Base-by-base conservation (phyloP, 2,888 invertebrate genomes). In the Chrysolina americana region DNA sequence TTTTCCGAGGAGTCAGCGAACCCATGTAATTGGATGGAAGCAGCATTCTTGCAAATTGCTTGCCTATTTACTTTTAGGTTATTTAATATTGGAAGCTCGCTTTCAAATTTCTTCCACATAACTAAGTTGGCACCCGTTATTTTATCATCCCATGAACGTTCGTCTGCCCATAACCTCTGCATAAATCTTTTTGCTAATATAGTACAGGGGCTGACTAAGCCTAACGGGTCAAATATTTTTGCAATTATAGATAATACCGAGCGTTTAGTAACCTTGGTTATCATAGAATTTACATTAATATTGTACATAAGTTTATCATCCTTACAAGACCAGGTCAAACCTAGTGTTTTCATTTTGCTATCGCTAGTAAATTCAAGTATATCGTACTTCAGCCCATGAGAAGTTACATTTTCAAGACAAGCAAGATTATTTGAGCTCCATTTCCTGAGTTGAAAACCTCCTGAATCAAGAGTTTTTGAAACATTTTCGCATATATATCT, bases 131-230 rank as follows among this genome's bases (percentile, higher is more conserved):
- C 62, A 9, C 1, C 19, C 3, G 76, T 77, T 11, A 79, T 41
- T 2, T 48, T 21, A 62, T 79, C 76, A 64, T 80, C 79, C 79
- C 79, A 78, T 9, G 41, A 63, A 19, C 76, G 9, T 21, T 76
- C 75, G 11, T 11, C 15, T 53, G 41, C 10, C 78, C 78, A 80
- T 17, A 79, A 48, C 19, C 36, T 6, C 74, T 79, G 79, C 44
- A 79, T 19, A 41, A 77, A 36, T n/a, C 74, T 44, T 75, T 80
- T 78, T 9, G 73, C 71, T 70, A n/a, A n/a, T 5, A 79, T 64
- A 1, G 56, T 73, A 44, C 70, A 62, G n/a, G 80, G 73, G 19
- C 74, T 65, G 5, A 77, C 15, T 15, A 80, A 23, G 6, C 79
- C 77, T 13, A 78, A 17, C n/a, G 76, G 80, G 53, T 80, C 80